Evolutionary conservation across 2,888 invertebrate genomes (phyloP).

Genomic region (Lordiphosa andalusiaca): DNA sequence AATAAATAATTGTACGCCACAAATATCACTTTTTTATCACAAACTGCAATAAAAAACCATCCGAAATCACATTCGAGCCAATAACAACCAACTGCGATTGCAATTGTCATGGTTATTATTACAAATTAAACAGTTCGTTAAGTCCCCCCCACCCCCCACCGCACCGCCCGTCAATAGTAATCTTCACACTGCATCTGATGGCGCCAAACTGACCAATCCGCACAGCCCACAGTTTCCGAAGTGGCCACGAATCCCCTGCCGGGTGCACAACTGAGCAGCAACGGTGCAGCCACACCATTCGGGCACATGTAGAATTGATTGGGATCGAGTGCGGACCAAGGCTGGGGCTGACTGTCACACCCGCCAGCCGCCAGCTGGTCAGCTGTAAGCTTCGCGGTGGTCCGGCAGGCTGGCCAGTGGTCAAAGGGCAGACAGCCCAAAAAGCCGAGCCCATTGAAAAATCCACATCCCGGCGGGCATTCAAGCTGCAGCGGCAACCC

Average conservation of each 20-base stretch:
- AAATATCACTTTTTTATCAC: no score
- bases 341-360: conserved; percentile 53
- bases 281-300: conserved; percentile 45
- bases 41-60: background rate
- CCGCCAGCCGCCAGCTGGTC: conserved; percentile 21
- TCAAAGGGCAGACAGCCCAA: conserved; percentile 72
- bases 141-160: background rate
- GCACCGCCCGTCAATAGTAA: conserved; percentile 51
- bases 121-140: conserved; percentile 1
- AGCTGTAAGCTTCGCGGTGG: conserved; percentile 34
- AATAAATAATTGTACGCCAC: no score
- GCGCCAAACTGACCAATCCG: conserved; percentile 71
- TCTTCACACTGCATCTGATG: conserved; percentile 65
- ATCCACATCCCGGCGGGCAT: conserved; percentile 71
- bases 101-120: conserved; percentile 7
- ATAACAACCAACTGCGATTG: background rate
- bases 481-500: conserved; percentile 44
- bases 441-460: conserved; percentile 69
- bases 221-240: conserved; percentile 63
- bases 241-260: conserved; percentile 71
- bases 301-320: conserved; percentile 75
- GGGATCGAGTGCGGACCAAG: conserved; percentile 68
- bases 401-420: conserved; percentile 72
- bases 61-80: conserved; percentile 1
- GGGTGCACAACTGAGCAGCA: conserved; percentile 60